Conservation (phyloP, 2,888 invertebrate species). For the Dynastes grantii region DNA sequence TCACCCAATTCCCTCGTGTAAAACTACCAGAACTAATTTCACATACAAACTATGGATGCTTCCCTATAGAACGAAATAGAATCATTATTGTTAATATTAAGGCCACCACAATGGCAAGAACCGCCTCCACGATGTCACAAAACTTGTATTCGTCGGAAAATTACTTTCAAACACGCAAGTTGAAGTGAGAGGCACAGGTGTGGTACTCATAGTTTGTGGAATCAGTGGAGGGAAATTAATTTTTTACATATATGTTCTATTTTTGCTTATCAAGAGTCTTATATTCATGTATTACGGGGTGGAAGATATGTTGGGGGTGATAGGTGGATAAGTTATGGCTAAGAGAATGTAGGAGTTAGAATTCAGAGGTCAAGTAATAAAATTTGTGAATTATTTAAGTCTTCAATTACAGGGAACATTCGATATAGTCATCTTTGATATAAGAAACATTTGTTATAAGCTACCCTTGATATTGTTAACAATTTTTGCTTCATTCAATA, state of each 20-base stretch:
- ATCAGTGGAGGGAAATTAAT: slow-evolving; percentile 31
- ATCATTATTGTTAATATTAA: slow-evolving; percentile 46
- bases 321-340: neutral
- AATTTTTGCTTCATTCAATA: too few species aligned
- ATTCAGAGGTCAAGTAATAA: too few species aligned
- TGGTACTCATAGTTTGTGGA: neutral
- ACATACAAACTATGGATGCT: slow-evolving; percentile 13
- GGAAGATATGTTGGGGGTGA: neutral
- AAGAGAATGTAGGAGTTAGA: too few species aligned
- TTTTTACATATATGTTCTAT: slow-evolving; percentile 29
- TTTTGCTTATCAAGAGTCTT: too few species aligned
- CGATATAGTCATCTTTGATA: too few species aligned
- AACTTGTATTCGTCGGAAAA: slow-evolving; percentile 42
- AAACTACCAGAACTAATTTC: slow-evolving; percentile 27
- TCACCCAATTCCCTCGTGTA: neutral
- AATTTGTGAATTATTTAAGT: too few species aligned
- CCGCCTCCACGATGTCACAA: slow-evolving; percentile 42
- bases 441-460: too few species aligned
- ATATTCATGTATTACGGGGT: too few species aligned
- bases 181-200: neutral
- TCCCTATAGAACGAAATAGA: slow-evolving; percentile 26
- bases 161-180: slow-evolving; percentile 37
- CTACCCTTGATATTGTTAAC: too few species aligned
- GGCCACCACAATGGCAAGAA: neutral
- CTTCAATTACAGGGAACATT: too few species aligned